phyloP scores from a whole-genome alignment of 2,797 vertebrate species.

The Geotria australis region DNA sequence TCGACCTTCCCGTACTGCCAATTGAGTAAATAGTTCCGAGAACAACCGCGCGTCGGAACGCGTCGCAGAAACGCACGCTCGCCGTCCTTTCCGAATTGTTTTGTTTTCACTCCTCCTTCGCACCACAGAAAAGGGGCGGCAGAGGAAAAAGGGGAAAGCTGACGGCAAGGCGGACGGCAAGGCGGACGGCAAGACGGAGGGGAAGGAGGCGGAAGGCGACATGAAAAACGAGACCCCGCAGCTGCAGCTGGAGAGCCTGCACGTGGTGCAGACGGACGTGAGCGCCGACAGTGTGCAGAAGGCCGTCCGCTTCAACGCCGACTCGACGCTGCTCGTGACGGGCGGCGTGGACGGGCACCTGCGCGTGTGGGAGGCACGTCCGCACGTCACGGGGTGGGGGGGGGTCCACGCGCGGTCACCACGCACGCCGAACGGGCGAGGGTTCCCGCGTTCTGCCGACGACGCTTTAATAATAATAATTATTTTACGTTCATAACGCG shows the following conservation, averaged over 20 bases:
- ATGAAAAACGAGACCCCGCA: slow-evolving; percentile 13
- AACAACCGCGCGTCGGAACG: no score
- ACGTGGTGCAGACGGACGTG: slow-evolving; percentile 36
- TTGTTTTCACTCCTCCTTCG: not conserved
- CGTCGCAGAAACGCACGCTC: not conserved
- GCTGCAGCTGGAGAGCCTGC: slow-evolving; percentile 23
- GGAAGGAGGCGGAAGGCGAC: slow-evolving; percentile 1
- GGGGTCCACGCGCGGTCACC: no score
- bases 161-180: slow-evolving; percentile 5
- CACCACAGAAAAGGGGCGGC: not conserved
- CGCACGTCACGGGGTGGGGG: not conserved
- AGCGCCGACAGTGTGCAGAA: slow-evolving; percentile 59
- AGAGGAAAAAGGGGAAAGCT: not conserved
- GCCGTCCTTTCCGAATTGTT: not conserved
- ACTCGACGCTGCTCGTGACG: slow-evolving; percentile 33
- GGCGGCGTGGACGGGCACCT: slow-evolving; percentile 53
- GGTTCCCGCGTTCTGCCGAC: no score
- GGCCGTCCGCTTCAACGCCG: slow-evolving; percentile 37
- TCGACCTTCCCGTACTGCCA: no score
- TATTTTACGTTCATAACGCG: no score
- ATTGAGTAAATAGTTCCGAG: no score
- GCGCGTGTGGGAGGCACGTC: slow-evolving; percentile 53
- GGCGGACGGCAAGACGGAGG: not conserved
- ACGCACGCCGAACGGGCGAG: no score
- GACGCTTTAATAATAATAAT: no score